Evolutionary conservation across 2,888 invertebrate genomes (phyloP).

Genomic region (Thyatira batis): DNA sequence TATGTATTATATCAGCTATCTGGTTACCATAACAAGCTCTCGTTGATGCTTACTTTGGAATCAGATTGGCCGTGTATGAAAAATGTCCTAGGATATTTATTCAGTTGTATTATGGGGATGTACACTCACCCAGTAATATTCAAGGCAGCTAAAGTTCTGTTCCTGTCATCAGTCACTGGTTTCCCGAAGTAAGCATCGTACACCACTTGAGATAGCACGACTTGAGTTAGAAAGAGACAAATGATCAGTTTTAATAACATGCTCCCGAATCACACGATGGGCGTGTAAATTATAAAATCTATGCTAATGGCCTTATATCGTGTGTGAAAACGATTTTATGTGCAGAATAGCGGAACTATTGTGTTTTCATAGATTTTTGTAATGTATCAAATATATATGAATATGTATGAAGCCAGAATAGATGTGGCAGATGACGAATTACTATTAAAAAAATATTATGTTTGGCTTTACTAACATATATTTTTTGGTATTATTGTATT

Average conservation of each 20-base stretch:
- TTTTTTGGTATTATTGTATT: too few species aligned
- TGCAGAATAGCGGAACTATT: background rate
- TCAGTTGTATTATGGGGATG: too few species aligned
- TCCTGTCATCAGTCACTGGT: background rate
- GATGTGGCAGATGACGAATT: too few species aligned
- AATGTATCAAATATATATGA: too few species aligned
- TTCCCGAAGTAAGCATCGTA: background rate
- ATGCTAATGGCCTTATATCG: background rate
- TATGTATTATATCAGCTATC: too few species aligned
- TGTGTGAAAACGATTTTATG: background rate
- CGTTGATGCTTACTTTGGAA: too few species aligned
- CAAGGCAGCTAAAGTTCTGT: background rate
- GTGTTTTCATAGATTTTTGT: background rate
- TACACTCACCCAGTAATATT: background rate
- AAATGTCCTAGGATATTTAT: too few species aligned
- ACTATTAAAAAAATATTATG: too few species aligned
- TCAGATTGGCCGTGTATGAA: too few species aligned
- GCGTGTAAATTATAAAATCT: background rate
- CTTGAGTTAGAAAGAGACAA: slow-evolving; percentile 1
- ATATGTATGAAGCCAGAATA: too few species aligned
- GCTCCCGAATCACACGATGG: background rate
- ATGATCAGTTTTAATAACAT: background rate
- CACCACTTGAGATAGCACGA: slow-evolving; percentile 1
- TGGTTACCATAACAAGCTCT: too few species aligned
- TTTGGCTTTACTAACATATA: too few species aligned